These are phyloP conservation scores for Meteorus cinctellus DNA, from an alignment of 2,888 invertebrate species.

Conservation along the genomic window DNA sequence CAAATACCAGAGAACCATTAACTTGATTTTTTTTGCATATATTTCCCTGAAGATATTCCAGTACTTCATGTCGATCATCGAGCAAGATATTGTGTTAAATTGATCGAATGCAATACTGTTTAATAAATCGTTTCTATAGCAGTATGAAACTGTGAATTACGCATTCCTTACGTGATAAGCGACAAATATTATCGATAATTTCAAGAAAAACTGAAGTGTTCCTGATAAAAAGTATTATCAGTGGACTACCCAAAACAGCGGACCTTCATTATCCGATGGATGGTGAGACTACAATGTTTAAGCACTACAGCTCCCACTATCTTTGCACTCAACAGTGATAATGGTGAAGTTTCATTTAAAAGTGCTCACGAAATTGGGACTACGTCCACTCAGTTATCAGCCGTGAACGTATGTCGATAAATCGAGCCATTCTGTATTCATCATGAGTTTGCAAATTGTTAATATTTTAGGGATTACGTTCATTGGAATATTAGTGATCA, in stretches of 20 bases:
- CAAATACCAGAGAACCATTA: no score
- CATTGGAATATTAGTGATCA: background rate
- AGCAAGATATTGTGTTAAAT: no score
- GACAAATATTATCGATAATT: background rate
- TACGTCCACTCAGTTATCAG: background rate
- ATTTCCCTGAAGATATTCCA: no score
- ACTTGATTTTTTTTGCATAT: no score
- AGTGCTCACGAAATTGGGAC: background rate
- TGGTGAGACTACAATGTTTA: background rate
- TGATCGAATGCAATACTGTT: no score
- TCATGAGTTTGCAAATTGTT: background rate
- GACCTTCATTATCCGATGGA: background rate
- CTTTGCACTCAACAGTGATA: background rate
- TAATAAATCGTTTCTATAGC: no score
- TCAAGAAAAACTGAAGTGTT: background rate
- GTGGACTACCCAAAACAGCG: background rate
- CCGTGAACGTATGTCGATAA: background rate
- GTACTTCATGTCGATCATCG: no score
- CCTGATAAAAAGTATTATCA: background rate
- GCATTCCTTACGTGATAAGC: background rate
- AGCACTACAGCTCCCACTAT: background rate
- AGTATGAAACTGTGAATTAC: background rate
- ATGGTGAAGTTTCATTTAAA: background rate
- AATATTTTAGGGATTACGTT: background rate
- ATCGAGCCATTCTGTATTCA: background rate